phyloP scores from a whole-genome alignment of 2,797 vertebrate species.

The Loriculus beryllinus region DNA sequence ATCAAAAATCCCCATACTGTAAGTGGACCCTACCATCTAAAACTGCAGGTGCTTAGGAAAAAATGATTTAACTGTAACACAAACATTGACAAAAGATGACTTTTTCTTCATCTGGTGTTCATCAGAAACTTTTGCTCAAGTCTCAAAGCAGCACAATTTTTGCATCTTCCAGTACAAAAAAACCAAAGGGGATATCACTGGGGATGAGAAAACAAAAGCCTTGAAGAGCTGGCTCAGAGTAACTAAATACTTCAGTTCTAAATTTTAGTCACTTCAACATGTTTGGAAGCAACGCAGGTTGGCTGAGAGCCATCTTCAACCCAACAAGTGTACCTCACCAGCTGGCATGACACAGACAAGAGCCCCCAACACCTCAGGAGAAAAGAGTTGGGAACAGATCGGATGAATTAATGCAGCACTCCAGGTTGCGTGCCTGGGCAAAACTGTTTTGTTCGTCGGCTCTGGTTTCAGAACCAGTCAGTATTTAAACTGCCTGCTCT shows the following conservation, averaged over 20 bases:
- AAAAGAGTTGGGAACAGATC: constrained; percentile 12
- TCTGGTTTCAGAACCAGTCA: constrained; percentile 17
- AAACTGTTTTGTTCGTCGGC: background rate
- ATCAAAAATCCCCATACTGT: background rate
- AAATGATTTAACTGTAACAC: constrained; percentile 35
- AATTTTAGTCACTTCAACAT: constrained; percentile 51
- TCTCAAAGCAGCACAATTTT: constrained; percentile 10
- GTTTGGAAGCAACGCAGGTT: constrained; percentile 46
- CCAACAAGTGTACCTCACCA: constrained; percentile 46
- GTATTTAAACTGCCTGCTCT: background rate
- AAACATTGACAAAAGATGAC: background rate
- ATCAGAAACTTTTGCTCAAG: constrained; percentile 27
- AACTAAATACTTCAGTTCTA: constrained; percentile 44
- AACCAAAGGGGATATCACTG: background rate
- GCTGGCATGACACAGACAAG: constrained; percentile 58
- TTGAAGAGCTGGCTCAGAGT: constrained; percentile 31
- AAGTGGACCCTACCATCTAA: background rate
- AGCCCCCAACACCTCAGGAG: constrained; percentile 38
- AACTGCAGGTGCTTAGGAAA: constrained; percentile 16
- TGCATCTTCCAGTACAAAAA: constrained; percentile 27
- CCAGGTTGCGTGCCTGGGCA: background rate
- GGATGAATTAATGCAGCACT: constrained; percentile 24
- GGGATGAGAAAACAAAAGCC: constrained; percentile 19
- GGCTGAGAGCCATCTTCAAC: constrained; percentile 38
- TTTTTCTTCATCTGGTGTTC: constrained; percentile 36